Evolutionary conservation across 2,888 invertebrate genomes (phyloP).

Genomic region (Terebella lapidaria): DNA sequence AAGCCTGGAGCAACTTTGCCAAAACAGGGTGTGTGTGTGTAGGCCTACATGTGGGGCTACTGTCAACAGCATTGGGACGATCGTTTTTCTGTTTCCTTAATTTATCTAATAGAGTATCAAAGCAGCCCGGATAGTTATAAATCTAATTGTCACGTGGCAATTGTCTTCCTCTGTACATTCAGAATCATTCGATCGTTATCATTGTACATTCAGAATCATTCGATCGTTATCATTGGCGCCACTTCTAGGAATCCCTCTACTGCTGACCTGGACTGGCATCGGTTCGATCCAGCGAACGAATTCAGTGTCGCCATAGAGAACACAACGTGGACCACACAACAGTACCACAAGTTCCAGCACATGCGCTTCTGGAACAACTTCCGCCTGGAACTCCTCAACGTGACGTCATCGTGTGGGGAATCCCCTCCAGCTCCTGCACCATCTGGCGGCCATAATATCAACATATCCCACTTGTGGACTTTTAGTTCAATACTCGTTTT

Average conservation of each 20-base stretch:
- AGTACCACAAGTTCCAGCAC: slow-evolving; percentile 5
- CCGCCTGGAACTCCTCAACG: slow-evolving; percentile 4
- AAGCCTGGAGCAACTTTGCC: slow-evolving; percentile 12
- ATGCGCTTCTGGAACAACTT: slow-evolving; percentile 9
- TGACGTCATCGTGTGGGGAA: no score
- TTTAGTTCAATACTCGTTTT: no score
- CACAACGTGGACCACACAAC: neutral
- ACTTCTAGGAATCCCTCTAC: slow-evolving; percentile 2
- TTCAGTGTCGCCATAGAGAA: neutral
- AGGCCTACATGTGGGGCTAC: neutral
- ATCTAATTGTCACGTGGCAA: no score
- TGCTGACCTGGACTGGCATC: slow-evolving; percentile 6
- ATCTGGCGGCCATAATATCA: no score
- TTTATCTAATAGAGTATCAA: no score
- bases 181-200: neutral
- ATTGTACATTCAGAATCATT: neutral
- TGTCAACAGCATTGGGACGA: neutral
- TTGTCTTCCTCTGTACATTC: no score
- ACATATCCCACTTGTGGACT: no score
- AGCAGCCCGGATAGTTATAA: no score
- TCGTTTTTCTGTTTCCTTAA: no score
- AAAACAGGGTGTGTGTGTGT: slow-evolving; percentile 5
- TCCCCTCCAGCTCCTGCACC: no score
- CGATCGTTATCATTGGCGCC: neutral
- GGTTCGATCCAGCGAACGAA: neutral